phyloP scores from a whole-genome alignment of 2,113 vertebrate genomes.

The Erythrocebus patas region DNA sequence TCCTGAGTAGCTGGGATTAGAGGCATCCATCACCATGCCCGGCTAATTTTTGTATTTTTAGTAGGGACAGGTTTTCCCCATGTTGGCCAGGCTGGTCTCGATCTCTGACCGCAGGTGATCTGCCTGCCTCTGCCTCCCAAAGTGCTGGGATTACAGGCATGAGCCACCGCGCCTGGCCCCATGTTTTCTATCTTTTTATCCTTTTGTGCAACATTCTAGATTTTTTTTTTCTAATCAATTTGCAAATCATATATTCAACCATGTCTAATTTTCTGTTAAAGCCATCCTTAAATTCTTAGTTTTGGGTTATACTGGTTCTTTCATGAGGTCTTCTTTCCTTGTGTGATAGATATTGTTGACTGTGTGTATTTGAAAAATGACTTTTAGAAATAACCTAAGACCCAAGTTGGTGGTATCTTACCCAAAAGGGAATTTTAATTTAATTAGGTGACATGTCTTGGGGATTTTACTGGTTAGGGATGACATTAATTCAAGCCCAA shows the following conservation, averaged over 20 bases:
- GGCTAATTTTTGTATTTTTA: no score
- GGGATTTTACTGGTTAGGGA: background rate
- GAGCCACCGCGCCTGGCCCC: no score
- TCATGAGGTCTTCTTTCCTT: background rate
- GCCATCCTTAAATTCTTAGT: background rate
- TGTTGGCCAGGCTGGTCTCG: no score
- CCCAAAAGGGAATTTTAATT: background rate
- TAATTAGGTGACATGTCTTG: background rate
- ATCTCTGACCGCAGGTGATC: no score
- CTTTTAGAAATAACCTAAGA: background rate
- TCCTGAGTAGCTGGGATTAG: no score
- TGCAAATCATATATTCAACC: background rate
- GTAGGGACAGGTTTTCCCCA: no score
- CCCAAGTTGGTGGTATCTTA: background rate
- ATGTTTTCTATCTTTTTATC: background rate
- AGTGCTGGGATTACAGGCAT: no score
- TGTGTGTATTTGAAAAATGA: background rate
- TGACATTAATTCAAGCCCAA: background rate
- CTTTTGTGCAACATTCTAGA: background rate
- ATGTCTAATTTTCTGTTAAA: background rate
- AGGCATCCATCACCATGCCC: no score
- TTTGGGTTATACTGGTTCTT: background rate
- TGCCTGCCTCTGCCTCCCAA: no score
- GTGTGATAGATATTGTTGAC: background rate
- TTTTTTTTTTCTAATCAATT: background rate